Evolutionary conservation across 2,113 vertebrate species (phyloP).

Genomic region (Microcebus ravelobensis): DNA sequence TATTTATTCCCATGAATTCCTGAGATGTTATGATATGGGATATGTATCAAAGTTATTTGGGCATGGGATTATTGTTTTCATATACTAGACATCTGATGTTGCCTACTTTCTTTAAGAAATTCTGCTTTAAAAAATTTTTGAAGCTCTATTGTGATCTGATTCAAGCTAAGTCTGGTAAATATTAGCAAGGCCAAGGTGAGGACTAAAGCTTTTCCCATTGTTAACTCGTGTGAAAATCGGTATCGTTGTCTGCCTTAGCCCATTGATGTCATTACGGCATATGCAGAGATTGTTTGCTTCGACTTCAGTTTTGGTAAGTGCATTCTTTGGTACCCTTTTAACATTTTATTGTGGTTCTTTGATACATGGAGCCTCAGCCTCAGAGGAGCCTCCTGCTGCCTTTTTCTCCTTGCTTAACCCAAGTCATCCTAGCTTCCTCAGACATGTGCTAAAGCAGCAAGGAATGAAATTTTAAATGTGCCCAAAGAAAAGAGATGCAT

Average conservation of each 20-base stretch:
- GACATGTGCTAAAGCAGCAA: not conserved
- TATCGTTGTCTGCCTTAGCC: not conserved
- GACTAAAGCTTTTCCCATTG: not conserved
- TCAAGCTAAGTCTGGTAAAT: constrained; percentile 17
- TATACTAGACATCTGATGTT: not conserved
- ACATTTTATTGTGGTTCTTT: constrained; percentile 46
- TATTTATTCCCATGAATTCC: constrained; percentile 4
- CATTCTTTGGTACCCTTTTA: not conserved
- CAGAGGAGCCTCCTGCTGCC: not conserved
- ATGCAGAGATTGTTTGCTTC: not conserved
- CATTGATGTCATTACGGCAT: not conserved
- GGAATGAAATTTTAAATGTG: constrained; percentile 60
- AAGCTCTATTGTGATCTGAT: not conserved
- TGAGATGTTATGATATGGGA: not conserved
- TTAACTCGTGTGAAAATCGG: not conserved
- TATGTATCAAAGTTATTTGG: not conserved
- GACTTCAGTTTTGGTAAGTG: not conserved
- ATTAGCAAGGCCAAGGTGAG: not conserved
- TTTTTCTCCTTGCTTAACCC: constrained; percentile 42
- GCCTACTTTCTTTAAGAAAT: not conserved
- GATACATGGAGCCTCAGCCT: not conserved
- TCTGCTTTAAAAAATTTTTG: not conserved
- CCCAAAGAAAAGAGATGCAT: not conserved
- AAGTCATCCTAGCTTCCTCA: not conserved
- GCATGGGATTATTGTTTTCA: not conserved